Conservation (phyloP, 2,113 vertebrate genomes). For the Serranochromis macrocephalus region DNA sequence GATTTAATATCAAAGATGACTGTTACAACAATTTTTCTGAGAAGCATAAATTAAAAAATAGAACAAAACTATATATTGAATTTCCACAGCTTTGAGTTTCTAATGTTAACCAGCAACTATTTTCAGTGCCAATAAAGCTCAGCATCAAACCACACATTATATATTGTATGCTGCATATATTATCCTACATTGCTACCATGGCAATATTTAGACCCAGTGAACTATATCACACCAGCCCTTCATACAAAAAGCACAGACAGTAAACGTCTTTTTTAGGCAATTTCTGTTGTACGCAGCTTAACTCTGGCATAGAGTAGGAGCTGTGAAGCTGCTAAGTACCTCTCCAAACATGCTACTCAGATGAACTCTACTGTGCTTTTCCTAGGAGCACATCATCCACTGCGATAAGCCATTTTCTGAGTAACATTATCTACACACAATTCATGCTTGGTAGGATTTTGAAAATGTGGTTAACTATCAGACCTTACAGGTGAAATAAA, state of each 20-base stretch:
- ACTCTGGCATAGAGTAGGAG: not conserved
- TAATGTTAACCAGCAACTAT: not conserved
- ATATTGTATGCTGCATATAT: not conserved
- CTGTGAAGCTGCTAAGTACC: constrained; percentile 2
- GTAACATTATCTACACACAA: not conserved
- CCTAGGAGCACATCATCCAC: not conserved
- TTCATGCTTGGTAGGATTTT: not conserved
- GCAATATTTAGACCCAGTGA: not conserved
- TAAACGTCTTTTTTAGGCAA: not conserved
- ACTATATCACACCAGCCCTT: not conserved
- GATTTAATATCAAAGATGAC: not conserved
- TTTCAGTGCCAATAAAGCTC: not conserved
- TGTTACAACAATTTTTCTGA: not conserved
- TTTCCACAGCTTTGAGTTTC: not conserved
- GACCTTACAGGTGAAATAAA: not conserved
- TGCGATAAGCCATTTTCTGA: not conserved
- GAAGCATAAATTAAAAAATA: not conserved
- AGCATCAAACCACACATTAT: not conserved
- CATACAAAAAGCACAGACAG: not conserved
- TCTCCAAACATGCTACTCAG: constrained; percentile 4
- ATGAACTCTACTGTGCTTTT: not conserved
- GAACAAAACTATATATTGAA: not conserved
- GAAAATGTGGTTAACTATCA: not conserved
- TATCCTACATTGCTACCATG: not conserved
- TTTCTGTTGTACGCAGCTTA: constrained; percentile 8